Conservation (phyloP, 2,888 invertebrate genomes). For the Athalia rosae region DNA sequence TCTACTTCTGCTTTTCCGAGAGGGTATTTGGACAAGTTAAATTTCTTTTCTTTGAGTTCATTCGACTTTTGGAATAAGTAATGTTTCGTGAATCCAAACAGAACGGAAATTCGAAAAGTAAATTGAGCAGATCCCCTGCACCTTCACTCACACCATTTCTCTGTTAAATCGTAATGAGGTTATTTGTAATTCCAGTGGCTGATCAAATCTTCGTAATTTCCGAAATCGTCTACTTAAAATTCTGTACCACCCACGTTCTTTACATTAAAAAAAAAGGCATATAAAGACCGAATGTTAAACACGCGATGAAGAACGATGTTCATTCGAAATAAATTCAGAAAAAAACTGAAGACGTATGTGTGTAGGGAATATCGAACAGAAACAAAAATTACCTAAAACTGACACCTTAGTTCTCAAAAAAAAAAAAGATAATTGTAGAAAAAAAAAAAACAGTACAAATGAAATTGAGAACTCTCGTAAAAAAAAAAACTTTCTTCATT, state of each 20-base stretch:
- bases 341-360: constrained; percentile 20
- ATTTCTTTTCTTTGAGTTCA: constrained; percentile 3
- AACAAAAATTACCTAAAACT: constrained; percentile 8
- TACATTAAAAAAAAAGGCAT: constrained; percentile 30
- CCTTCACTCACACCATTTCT: no score
- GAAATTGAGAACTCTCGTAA: not conserved
- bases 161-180: constrained; percentile 58
- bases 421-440: no score
- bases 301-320: constrained; percentile 52
- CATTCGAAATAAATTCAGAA: constrained; percentile 57
- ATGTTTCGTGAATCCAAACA: constrained; percentile 5
- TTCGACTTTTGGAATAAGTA: constrained; percentile 19
- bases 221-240: constrained; percentile 63
- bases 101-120: constrained; percentile 36
- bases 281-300: constrained; percentile 52
- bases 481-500: not conserved
- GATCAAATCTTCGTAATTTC: constrained; percentile 69
- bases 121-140: constrained; percentile 20
- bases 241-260: constrained; percentile 50
- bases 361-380: constrained; percentile 34
- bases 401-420: no score
- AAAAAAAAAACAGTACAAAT: no score
- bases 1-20: no score
- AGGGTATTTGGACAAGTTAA: not conserved
- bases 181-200: constrained; percentile 65